phyloP scores from a whole-genome alignment of 1,140 invertebrate genomes.

The Propsilocerus akamusi region DNA sequence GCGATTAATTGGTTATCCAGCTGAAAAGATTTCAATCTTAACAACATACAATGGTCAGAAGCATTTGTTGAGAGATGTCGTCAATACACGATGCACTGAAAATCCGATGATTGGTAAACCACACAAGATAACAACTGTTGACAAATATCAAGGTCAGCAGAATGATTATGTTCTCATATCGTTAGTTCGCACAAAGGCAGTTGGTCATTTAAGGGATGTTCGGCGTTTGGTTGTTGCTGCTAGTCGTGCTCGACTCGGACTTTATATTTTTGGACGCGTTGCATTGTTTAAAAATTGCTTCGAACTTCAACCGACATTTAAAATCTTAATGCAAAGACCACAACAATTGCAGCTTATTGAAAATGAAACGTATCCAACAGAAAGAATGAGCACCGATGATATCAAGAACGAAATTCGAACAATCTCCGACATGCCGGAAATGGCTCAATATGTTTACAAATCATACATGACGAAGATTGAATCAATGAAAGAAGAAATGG shows the following conservation, averaged over 20 bases:
- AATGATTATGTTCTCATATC: conserved; percentile 97
- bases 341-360: conserved; percentile 56
- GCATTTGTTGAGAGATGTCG: conserved; percentile 89
- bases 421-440: conserved; percentile 77
- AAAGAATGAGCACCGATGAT: conserved; percentile 28
- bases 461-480: conserved; percentile 66
- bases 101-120: conserved; percentile 95
- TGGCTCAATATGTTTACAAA: conserved; percentile 84
- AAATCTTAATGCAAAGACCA: conserved; percentile 53
- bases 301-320: conserved; percentile 87
- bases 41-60: conserved; percentile 99
- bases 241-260: conserved; percentile 90
- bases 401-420: conserved; percentile 19
- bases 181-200: conserved; percentile 84
- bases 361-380: conserved; percentile 57
- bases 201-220: conserved; percentile 93
- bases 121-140: conserved; percentile 90
- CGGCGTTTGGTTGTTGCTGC: conserved; percentile 93
- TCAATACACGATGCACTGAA: conserved; percentile 80
- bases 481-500: conserved; percentile 33
- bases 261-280: conserved; percentile 90
- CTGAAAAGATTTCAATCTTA: conserved; percentile 94
- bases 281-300: conserved; percentile 91
- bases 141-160: conserved; percentile 99
- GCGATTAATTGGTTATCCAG: conserved; percentile 91